Evolutionary conservation across 2,113 vertebrate species (phyloP), one percentile per base, ranked within the genome.

Genomic region (Helogale parvula): DNA sequence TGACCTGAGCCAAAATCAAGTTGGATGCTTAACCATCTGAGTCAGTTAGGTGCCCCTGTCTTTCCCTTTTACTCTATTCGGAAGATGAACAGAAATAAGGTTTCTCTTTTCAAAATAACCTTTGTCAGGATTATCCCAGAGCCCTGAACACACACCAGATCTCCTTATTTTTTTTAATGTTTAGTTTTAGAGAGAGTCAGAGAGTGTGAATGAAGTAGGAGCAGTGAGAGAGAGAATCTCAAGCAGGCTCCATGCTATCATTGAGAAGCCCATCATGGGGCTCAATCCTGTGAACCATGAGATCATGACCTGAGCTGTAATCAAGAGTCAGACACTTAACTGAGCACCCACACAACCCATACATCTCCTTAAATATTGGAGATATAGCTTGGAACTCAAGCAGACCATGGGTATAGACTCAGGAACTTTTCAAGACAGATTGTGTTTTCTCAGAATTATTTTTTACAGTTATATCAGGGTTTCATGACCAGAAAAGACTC

Each of bases 301-400:
- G 57, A 23, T 60, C 21, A 60, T 60, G 57, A 60, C 57, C 57
- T 60, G 57, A 60, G 57, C 57, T 19, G 19, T 23, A 60, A 60
- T 60, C 57, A 25, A 23, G 57, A 60, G 7, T 60, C 3, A 8
- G 57, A 25, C 21, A 60, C 21, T 60, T 60, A 60, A 23, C 0
- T 21, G 57, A 60, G 57, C 57, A 60, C 57, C 21, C 57, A 60
- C 2, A 8, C 8, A 21, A 60, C 57, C 19, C 21, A 60, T 41
- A 54, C 5, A n/a, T 45, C 16, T 68, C 4, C 12, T 89, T 77
- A 76, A 92, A 68, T 80, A 13, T 74, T 93, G 31, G 27, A 85
- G 33, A 71, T 92, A 95, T 90, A 71, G 31, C n/a, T 83, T 94
- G n/a, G 33, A 92, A 86, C 8, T 14, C 21, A 93, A 91, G 85